These are phyloP conservation scores for Rhamphomyia laevipes DNA, from an alignment of 2,888 invertebrate species.

Conservation along the genomic window DNA sequence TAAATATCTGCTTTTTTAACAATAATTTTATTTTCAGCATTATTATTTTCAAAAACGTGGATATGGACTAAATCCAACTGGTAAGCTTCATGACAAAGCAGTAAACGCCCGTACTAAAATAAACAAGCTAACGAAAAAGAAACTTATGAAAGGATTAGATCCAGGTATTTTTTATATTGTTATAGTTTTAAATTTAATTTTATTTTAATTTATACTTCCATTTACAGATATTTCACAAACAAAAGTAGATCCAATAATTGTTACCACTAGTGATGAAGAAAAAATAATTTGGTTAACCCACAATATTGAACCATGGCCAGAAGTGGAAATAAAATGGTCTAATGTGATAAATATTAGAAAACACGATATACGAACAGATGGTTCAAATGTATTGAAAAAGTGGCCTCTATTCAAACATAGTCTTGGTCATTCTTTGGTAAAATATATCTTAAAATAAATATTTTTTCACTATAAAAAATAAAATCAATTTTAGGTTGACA, in stretches of 20 bases:
- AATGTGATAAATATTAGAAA: background rate
- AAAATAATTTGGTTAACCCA: background rate
- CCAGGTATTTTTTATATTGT: too few species aligned
- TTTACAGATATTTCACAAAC: background rate
- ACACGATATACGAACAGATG: background rate
- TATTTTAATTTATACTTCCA: background rate
- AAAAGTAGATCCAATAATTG: background rate
- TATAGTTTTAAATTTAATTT: background rate
- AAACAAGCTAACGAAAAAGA: background rate
- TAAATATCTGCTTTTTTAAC: too few species aligned
- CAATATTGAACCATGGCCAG: conserved; percentile 6
- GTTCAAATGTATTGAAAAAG: conserved; percentile 1
- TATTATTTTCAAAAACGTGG: conserved; percentile 9
- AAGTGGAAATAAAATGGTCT: conserved; percentile 4
- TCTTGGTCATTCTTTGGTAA: conserved; percentile 7
- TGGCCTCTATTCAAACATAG: conserved; percentile 10
- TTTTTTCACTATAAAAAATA: background rate
- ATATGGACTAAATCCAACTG: conserved; percentile 7
- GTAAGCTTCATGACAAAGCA: conserved; percentile 10
- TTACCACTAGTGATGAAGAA: background rate
- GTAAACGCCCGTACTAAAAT: conserved; percentile 7
- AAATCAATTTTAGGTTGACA: conserved; percentile 5
- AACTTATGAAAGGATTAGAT: background rate
- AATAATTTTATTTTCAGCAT: conserved; percentile 3
- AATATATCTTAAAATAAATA: background rate